A percentile compares a stretch with the other conserved stretches of the same genome.
Evolutionary conservation across 2,113 vertebrate species (phyloP).

Genomic region (Marmota monax): DNA sequence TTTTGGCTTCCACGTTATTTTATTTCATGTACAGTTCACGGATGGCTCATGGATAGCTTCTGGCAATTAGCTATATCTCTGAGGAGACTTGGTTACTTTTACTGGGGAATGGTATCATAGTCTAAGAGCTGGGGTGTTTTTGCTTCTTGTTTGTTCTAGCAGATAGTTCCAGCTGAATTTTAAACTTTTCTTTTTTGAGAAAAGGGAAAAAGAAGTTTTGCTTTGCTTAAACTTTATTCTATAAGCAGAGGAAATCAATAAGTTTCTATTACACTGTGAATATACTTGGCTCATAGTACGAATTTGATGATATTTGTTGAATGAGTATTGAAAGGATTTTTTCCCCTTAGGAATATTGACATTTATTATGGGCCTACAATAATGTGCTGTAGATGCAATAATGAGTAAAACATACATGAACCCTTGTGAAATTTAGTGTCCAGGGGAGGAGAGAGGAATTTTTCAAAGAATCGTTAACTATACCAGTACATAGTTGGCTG

Average conservation of each 20-base stretch:
- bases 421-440: not conserved
- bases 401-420: not conserved
- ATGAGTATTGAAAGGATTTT: not conserved
- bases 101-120: constrained; percentile 16
- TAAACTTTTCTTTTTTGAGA: no score
- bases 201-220: no score
- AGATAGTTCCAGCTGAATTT: constrained; percentile 24
- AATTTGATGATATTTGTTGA: constrained; percentile 40
- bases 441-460: not conserved
- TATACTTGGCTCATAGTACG: not conserved
- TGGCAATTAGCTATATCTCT: not conserved
- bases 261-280: not conserved
- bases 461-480: not conserved
- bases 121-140: not conserved
- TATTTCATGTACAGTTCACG: no score
- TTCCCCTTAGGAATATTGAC: constrained; percentile 34
- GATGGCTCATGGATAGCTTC: no score
- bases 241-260: not conserved
- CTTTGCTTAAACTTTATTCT: constrained; percentile 37
- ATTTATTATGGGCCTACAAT: not conserved
- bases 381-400: not conserved
- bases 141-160: constrained; percentile 47
- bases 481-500: not conserved
- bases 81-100: not conserved
- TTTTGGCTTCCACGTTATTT: no score